Conservation (phyloP, 2,113 vertebrate genomes). For the Monopterus albus region DNA sequence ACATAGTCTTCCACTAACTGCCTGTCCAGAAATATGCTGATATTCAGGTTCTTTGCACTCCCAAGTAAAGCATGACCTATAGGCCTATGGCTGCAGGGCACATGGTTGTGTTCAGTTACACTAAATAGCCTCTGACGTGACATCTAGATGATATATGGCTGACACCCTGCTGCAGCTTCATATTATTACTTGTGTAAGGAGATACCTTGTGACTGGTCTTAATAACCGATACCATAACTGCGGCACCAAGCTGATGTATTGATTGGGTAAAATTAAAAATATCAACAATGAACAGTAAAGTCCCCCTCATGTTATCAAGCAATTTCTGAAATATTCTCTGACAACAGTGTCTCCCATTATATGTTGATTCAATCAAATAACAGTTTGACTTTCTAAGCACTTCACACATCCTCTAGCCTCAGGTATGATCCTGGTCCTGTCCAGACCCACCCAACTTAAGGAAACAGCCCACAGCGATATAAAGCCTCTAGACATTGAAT, state of each 20-base stretch:
- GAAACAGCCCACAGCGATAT: slow-evolving; percentile 59
- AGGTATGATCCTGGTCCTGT: slow-evolving; percentile 61
- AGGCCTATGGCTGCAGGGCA: slow-evolving; percentile 62
- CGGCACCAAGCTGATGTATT: not conserved
- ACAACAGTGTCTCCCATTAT: slow-evolving; percentile 2
- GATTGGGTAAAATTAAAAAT: not conserved
- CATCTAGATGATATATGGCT: slow-evolving; percentile 31
- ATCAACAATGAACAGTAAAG: slow-evolving; percentile 1
- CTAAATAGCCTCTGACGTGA: slow-evolving; percentile 47
- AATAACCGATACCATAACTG: slow-evolving; percentile 24
- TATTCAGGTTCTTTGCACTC: slow-evolving; percentile 76
- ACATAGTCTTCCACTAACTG: slow-evolving; percentile 34
- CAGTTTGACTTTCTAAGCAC: slow-evolving; percentile 53
- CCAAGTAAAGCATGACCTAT: slow-evolving; percentile 59
- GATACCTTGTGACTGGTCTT: slow-evolving; percentile 11
- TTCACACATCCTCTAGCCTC: slow-evolving; percentile 52
- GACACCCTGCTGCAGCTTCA: slow-evolving; percentile 33
- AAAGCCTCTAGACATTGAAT: slow-evolving; percentile 19
- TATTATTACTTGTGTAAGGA: slow-evolving; percentile 33
- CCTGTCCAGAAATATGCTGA: slow-evolving; percentile 78
- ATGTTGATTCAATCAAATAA: slow-evolving; percentile 74
- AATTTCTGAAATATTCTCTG: not conserved
- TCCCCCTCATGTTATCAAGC: not conserved
- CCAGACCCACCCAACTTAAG: slow-evolving; percentile 55
- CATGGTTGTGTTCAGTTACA: slow-evolving; percentile 43